phyloP scores from a whole-genome alignment of 2,888 invertebrate genomes.

The Nudaria mundana region DNA sequence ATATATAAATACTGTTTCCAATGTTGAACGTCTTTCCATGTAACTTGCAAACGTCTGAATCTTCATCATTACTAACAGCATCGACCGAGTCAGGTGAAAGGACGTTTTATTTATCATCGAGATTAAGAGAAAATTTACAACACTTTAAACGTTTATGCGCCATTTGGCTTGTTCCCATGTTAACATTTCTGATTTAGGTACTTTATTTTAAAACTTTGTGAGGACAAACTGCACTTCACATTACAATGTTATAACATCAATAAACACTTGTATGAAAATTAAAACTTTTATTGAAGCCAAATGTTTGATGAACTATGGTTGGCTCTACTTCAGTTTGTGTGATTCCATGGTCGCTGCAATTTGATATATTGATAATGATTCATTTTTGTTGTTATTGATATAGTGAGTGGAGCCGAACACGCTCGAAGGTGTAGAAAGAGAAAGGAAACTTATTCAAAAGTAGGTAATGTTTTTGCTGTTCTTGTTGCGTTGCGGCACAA shows the following conservation, averaged over 20 bases:
- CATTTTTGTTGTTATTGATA: constrained; percentile 52
- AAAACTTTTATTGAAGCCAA: constrained; percentile 7
- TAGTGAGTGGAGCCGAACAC: constrained; percentile 62
- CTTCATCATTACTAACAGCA: constrained; percentile 27
- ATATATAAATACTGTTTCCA: not conserved
- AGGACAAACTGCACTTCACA: constrained; percentile 11
- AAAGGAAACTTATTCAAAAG: constrained; percentile 80
- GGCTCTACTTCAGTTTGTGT: constrained; percentile 26
- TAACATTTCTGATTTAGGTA: constrained; percentile 47
- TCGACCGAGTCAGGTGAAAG: constrained; percentile 56
- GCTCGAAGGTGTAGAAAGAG: constrained; percentile 76
- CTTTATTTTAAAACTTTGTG: constrained; percentile 52
- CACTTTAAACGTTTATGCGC: constrained; percentile 64
- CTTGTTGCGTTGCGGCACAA: constrained; percentile 55
- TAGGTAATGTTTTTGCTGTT: constrained; percentile 80
- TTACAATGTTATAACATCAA: constrained; percentile 8
- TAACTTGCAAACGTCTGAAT: constrained; percentile 2
- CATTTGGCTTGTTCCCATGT: constrained; percentile 63
- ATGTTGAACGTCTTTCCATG: too few species aligned
- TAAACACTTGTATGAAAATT: constrained; percentile 2
- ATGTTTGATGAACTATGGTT: constrained; percentile 14
- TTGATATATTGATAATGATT: constrained; percentile 41
- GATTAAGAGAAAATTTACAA: constrained; percentile 62
- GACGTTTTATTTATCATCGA: constrained; percentile 61
- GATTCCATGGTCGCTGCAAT: constrained; percentile 48